phyloP scores from a whole-genome alignment of 1,140 invertebrate genomes.

The Tetragnatha versicolor region DNA sequence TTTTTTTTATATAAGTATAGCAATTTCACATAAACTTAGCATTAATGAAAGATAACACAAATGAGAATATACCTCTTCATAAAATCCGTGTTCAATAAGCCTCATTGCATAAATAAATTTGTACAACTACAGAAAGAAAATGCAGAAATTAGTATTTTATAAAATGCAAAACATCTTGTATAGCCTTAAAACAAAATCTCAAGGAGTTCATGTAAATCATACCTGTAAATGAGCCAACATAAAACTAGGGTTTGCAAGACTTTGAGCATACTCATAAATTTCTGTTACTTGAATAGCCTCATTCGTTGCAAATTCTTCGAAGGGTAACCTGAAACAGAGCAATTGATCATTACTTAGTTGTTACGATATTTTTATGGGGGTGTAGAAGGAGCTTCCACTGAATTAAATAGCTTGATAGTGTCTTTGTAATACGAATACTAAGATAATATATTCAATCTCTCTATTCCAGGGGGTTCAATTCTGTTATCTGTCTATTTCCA shows the following conservation, averaged over 20 bases:
- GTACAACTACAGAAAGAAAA: conserved; percentile 59
- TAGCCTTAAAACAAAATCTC: neutral
- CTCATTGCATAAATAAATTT: conserved; percentile 73
- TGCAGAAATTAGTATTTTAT: neutral
- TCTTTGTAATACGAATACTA: too few species aligned
- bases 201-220: conserved; percentile 53
- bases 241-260: conserved; percentile 77
- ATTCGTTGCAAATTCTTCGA: conserved; percentile 75
- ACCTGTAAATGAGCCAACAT: conserved; percentile 77
- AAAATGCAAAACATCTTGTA: neutral
- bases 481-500: too few species aligned
- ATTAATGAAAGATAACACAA: neutral
- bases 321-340: conserved; percentile 60
- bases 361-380: too few species aligned
- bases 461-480: too few species aligned
- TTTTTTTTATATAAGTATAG: neutral
- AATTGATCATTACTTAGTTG: too few species aligned
- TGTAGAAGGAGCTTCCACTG: too few species aligned
- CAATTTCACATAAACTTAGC: neutral
- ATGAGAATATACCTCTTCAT: conserved; percentile 69
- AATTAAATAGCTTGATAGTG: too few species aligned
- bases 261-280: conserved; percentile 91
- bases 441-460: too few species aligned
- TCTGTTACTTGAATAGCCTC: conserved; percentile 92
- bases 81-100: conserved; percentile 79